Conservation (phyloP, 2,113 vertebrate genomes). For the Neolamprologus brichardi region DNA sequence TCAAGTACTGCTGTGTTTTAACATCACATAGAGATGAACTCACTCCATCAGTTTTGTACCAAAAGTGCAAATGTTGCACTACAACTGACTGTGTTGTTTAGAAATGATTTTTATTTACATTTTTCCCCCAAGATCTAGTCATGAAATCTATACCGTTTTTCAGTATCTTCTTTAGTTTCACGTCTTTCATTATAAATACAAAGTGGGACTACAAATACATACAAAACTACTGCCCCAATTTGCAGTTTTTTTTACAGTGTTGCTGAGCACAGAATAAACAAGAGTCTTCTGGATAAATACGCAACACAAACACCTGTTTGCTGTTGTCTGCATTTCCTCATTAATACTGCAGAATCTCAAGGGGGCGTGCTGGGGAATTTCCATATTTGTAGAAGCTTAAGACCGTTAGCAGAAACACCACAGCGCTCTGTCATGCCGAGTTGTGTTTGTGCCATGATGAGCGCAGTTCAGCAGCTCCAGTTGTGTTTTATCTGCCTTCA, state of each 20-base stretch:
- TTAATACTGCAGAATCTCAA: not conserved
- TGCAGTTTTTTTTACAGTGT: not conserved
- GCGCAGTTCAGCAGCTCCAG: not conserved
- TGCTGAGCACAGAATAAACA: not conserved
- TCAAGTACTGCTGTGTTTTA: not conserved
- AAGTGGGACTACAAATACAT: not conserved
- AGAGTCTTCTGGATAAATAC: not conserved
- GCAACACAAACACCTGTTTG: not conserved
- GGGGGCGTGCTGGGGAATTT: not conserved
- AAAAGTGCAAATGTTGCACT: not conserved
- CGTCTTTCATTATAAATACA: not conserved
- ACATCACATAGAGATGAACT: not conserved
- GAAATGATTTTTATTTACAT: not conserved
- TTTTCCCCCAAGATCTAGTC: rapidly evolving
- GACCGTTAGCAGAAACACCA: not conserved
- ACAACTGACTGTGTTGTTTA: not conserved
- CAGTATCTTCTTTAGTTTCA: not conserved
- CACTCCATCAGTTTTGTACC: not conserved
- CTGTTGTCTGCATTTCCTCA: not conserved
- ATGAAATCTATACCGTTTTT: not conserved
- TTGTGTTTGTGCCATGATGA: not conserved
- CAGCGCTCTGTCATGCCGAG: not conserved
- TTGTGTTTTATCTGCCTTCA: not conserved
- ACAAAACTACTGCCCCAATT: not conserved
- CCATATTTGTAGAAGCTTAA: not conserved